Evolutionary conservation across 2,888 invertebrate species (phyloP), one percentile per base, ranked within the genome.

Genomic region (Tetheella fluctuosa): DNA sequence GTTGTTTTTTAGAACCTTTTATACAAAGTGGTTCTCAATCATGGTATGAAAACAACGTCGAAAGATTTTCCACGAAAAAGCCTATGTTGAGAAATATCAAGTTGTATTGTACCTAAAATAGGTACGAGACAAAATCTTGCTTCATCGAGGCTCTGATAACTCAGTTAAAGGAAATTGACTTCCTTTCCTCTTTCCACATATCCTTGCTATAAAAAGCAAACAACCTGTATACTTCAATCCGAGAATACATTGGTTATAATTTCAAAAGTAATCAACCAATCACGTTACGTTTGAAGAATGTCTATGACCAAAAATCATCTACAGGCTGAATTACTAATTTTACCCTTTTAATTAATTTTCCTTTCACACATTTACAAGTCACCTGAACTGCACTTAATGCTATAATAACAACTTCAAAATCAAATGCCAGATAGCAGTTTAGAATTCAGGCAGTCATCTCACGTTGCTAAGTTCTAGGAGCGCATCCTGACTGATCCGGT

Each of bases 321-420:
- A 34, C 30, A 30, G 30, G 30, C 30, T 30, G 8, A 6, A 30
- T 30, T 30, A 30, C 6, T 30, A 8, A 30, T 1, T 13, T 34
- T 5, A 34, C 34, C 34, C 12, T 34, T 34, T 7, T 10, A 8
- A 30, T 30, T 25, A 25, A 2, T 25, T 25, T 30, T 10, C 30
- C 8, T 30, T 30, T 10, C 0, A 30, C 10, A 10, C 7, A 5
- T n/a, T n/a, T n/a, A 39, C 39, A 39, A 39, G 39, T n/a, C 1
- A n/a, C 39, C n/a, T 39, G 10, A 39, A 10, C 37, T 15, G 15
- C n/a, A 39, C 20, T 20, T 48, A 48, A 48, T 48, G 48, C 39
- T 39, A 39, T 56, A 25, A 39, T 8, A 56, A 58, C 65, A 62
- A 64, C 61, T 69, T 67, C 59, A 65, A 63, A 64, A 54, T 62